Evolutionary conservation across 1,140 invertebrate species (phyloP).

Genomic region (Bombus affinis): DNA sequence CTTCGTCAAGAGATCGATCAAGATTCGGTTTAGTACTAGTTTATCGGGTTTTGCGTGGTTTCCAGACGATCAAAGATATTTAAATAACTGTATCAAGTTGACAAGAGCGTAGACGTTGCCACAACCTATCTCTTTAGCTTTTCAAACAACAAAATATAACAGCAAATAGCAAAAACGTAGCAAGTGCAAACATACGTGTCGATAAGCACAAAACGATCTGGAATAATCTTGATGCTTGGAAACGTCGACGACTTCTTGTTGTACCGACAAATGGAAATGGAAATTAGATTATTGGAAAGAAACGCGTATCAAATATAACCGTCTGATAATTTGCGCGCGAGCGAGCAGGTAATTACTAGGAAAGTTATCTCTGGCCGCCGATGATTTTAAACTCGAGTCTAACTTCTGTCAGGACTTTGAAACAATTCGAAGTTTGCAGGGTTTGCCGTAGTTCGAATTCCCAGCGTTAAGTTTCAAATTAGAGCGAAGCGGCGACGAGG

Average conservation of each 20-base stretch:
- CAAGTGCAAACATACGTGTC: background rate
- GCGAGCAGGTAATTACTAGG: background rate
- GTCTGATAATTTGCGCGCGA: background rate
- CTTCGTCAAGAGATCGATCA: background rate
- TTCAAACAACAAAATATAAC: background rate
- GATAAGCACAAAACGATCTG: background rate
- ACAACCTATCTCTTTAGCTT: background rate
- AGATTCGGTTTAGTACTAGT: background rate
- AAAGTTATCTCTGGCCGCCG: background rate
- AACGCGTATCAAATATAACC: background rate
- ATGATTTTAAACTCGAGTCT: background rate
- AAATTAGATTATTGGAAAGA: background rate
- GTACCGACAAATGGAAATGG: background rate
- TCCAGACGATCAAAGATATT: background rate
- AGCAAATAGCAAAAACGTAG: background rate
- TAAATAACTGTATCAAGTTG: background rate
- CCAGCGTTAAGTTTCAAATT: constrained; percentile 49
- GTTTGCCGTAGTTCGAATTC: background rate
- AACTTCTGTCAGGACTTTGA: background rate
- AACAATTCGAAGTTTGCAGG: background rate
- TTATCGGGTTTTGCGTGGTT: background rate
- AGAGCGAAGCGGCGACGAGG: constrained; percentile 12
- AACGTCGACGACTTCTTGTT: background rate
- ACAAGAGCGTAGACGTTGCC: too few relatives aligned
- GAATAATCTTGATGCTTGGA: background rate